Percentiles rank a stretch among this genome's conserved stretches.
Conservation (phyloP, 2,113 vertebrate species). For the Oceanites oceanicus region DNA sequence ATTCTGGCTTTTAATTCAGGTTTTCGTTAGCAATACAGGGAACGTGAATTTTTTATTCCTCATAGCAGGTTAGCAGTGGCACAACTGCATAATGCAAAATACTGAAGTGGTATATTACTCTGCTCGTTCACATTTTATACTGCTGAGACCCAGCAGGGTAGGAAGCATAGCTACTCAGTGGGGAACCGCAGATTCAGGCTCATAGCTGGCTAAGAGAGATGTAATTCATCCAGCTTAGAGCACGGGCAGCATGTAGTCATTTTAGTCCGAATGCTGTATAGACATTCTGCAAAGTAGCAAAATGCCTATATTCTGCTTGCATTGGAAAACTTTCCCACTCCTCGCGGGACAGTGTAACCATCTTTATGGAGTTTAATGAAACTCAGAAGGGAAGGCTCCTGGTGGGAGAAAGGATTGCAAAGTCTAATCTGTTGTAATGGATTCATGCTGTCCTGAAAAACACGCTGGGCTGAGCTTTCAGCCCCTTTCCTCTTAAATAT, state of each 20-base stretch:
- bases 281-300: neutral
- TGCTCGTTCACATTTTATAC: neutral
- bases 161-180: neutral
- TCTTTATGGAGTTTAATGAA: neutral
- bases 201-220: neutral
- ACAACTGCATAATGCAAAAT: neutral
- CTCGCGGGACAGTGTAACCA: neutral
- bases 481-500: neutral
- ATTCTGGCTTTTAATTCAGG: neutral
- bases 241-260: neutral
- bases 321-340: neutral
- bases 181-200: neutral
- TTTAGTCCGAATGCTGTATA: rapidly evolving
- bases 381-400: neutral
- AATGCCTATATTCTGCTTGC: neutral
- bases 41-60: neutral
- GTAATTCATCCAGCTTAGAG: neutral
- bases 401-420: neutral
- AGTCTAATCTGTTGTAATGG: neutral
- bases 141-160: neutral
- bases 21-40: neutral
- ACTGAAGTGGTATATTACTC: neutral
- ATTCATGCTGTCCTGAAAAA: neutral
- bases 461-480: neutral
- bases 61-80: neutral